Evolutionary conservation across 2,888 invertebrate species (phyloP), one percentile per base, ranked within the genome.

Genomic region (Autographa gamma): DNA sequence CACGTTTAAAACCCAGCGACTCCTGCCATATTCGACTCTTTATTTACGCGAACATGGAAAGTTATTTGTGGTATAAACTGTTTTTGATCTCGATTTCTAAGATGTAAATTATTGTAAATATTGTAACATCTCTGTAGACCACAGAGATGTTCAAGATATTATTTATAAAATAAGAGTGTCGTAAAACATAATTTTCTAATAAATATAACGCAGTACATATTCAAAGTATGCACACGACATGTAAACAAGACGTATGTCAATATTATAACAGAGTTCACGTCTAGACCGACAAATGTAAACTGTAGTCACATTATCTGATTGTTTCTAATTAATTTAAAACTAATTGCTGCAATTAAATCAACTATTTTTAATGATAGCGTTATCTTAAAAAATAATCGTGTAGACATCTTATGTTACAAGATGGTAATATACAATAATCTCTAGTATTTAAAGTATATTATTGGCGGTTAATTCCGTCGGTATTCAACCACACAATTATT

Each of bases 201-300:
- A n/a, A n/a, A n/a, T 48, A 48, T n/a, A 48, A 48, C 48, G 48
- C 48, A 48, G 7, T n/a, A n/a, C 16, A 7, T 11, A 38, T 48
- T 48, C 48, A 48, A n/a, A 48, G 48, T 48, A 48, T 48, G 48
- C 48, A 48, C 48, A 48, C 48, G 52, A 63, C 52, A 70, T 71
- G 58, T 77, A 79, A 77, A 75, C 67, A 79, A 52, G 31, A 18
- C 14, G 59, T 58, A 25, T 31, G 58, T 79, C 60, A 65, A 68
- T 75, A 79, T 75, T 63, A 52, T 66, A n/a, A 75, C 63, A 56
- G 67, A 63, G 76, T 63, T 48, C 71, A 38, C n/a, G 79, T 60
- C 65, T 66, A 63, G 68, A 74, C 66, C 18, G 54, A n/a, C 54
- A 54, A 66, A 59, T 66, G 19, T 66, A 31, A 61, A 63, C 60